Base-by-base conservation (phyloP, 2,888 invertebrate species). In the Synanthedon andrenaeformis region DNA sequence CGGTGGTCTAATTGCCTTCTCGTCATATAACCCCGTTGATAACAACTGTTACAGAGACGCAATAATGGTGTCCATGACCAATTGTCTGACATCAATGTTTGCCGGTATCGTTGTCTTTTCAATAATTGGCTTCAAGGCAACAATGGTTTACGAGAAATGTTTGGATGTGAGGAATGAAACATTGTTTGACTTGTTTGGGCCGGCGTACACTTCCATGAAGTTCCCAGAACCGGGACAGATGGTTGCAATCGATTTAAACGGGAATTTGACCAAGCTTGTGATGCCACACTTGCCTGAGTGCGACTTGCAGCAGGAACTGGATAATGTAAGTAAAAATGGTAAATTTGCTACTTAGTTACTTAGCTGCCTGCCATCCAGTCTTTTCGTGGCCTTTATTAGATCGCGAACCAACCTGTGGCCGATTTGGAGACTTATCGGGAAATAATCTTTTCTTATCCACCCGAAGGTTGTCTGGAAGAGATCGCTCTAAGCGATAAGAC, bases 31-130 rank as follows among this genome's bases (percentile, higher is more conserved):
- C 81, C 97, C 97, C 0, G 95, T 96, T 2, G 96, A 97, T 74
- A 98, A 98, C 78, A 97, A 98, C 80, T 97, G 97, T 76, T 96
- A 96, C 72, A 90, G 96, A 59, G 98, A 98, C 76, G 97, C 97
- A 6, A 91, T 97, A 53, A 91, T 96, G 84, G 96, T 98, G 42
- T 96, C 97, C 19, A 82, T 96, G 65, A 96, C 96, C 11, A 98
- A 98, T 76, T 96, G 97, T 70, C 92, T 95, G 64, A 98, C 98
- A 1, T 97, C 97, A 1, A 95, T 98, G 93, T 98, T 98, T 74
- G 98, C 98, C 53, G 97, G 97, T 0, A 94, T 98, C 51, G 97
- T 98, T 3, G 96, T 98, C 17, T 98, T 98, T 76, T 95, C 97
- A 0, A 94, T 98, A 41, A 96, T 98, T 59, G 98, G 96, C 12